These are phyloP conservation scores for Stomatorhinus walkeri DNA, from an alignment of 2,797 vertebrate species.

Conservation along the genomic window DNA sequence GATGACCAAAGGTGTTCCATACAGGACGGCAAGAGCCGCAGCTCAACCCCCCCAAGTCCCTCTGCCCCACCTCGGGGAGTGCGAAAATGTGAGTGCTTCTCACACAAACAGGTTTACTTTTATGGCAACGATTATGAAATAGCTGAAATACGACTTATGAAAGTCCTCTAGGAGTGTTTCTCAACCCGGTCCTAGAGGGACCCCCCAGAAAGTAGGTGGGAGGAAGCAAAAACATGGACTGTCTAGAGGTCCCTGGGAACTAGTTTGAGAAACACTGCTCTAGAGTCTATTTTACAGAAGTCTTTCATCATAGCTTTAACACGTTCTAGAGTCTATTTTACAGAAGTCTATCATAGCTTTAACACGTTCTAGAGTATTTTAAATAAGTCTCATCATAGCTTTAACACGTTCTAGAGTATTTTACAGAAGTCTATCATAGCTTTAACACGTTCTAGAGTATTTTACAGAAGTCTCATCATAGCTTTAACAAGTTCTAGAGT, in stretches of 20 bases:
- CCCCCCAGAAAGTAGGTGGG: neutral
- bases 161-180: neutral
- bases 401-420: too few relatives aligned
- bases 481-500: neutral
- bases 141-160: neutral
- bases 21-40: conserved; percentile 60
- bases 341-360: too few relatives aligned
- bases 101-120: neutral
- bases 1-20: conserved; percentile 88
- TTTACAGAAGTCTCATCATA: too few relatives aligned
- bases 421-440: too few relatives aligned
- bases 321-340: neutral
- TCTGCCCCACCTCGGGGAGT: conserved; percentile 58
- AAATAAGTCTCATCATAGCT: too few relatives aligned
- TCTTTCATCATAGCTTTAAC: neutral
- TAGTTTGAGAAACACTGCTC: neutral
- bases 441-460: too few relatives aligned
- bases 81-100: conserved; percentile 67
- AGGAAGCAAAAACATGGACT: neutral
- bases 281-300: neutral
- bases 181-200: neutral
- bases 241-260: neutral
- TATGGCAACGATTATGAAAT: neutral
- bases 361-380: too few relatives aligned
- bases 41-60: conserved; percentile 42